Percentiles rank a stretch among this genome's conserved stretches.
These are phyloP conservation scores for Globodera rostochiensis DNA, from an alignment of 1,140 invertebrate genomes.

Conservation along the genomic window DNA sequence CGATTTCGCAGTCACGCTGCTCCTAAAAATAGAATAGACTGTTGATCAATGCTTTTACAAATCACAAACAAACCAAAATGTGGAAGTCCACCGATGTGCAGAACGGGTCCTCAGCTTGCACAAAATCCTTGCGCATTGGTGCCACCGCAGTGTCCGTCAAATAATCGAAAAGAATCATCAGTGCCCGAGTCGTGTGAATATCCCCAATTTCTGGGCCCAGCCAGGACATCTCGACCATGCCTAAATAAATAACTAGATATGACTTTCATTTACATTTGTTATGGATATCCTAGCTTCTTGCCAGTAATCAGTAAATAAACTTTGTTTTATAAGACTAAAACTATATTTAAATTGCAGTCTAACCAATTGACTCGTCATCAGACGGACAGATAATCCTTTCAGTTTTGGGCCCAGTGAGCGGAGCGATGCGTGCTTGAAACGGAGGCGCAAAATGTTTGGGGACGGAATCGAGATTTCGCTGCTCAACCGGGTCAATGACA, in stretches of 20 bases:
- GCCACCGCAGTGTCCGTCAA: conserved; percentile 81
- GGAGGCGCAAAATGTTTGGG: conserved; percentile 49
- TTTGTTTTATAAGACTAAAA: no score
- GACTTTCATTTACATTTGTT: no score
- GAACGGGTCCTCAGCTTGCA: conserved; percentile 80
- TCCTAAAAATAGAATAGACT: background rate
- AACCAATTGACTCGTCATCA: conserved; percentile 76
- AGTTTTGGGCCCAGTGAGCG: conserved; percentile 68
- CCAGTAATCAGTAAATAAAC: background rate
- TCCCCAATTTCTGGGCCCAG: conserved; percentile 74
- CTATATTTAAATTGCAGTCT: no score
- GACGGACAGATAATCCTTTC: conserved; percentile 74
- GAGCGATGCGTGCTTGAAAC: conserved; percentile 72
- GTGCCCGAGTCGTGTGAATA: conserved; percentile 21
- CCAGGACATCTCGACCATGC: conserved; percentile 79
- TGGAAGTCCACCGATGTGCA: conserved; percentile 75
- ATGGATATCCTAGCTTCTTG: no score
- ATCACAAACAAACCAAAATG: background rate
- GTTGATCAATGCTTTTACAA: background rate
- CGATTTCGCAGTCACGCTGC: conserved; percentile 70
- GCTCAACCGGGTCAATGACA: conserved; percentile 69
- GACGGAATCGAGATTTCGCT: conserved; percentile 73
- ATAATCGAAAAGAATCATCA: conserved; percentile 66
- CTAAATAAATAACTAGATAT: conserved; percentile 67
- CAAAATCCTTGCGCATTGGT: conserved; percentile 80